These are phyloP conservation scores for Lanius ludovicianus DNA, from an alignment of 2,113 vertebrate genomes.

Conservation along the genomic window DNA sequence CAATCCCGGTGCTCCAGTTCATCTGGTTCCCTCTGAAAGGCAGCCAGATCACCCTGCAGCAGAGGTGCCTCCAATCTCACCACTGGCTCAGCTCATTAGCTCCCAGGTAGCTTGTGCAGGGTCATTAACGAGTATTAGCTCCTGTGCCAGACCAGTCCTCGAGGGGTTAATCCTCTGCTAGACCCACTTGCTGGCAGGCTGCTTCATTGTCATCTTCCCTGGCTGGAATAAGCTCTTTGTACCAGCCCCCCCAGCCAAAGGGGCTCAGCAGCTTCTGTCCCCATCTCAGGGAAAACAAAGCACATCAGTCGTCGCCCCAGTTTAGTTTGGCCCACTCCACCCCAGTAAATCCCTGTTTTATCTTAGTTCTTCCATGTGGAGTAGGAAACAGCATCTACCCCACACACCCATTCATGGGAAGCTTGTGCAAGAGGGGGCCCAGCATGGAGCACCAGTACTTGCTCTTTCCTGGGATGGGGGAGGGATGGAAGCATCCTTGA, in stretches of 20 bases:
- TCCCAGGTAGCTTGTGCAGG: background rate
- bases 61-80: background rate
- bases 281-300: background rate
- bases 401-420: background rate
- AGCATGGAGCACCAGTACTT: background rate
- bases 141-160: background rate
- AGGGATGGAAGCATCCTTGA: background rate
- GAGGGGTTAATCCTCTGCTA: background rate
- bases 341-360: background rate
- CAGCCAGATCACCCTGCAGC: background rate
- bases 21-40: conserved; percentile 21
- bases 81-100: fast-evolving
- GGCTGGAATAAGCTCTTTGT: background rate
- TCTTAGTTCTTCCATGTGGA: background rate
- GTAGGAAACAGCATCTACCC: background rate
- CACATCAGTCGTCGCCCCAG: background rate
- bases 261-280: background rate
- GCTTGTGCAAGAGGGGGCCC: background rate
- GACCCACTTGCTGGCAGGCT: background rate
- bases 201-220: background rate
- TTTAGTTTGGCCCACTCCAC: background rate
- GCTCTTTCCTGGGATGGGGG: background rate
- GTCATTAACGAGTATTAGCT: background rate
- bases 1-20: background rate
- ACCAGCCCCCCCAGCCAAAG: background rate